Evolutionary conservation across 2,113 vertebrate genomes (phyloP).

Genomic region (Neodontobutis hainanensis): DNA sequence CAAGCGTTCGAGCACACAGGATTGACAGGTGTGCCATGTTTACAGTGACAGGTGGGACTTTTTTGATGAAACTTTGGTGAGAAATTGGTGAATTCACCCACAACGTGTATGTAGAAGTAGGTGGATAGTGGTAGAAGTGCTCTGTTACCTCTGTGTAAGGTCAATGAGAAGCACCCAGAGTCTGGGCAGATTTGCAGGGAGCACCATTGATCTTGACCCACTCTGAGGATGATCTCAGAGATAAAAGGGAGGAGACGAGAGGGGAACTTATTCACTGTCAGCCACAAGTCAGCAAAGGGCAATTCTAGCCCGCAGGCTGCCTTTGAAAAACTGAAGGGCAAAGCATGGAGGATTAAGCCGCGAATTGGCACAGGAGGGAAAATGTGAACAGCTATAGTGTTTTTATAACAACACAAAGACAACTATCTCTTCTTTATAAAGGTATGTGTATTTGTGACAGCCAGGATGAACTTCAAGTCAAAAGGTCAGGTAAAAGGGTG

Average conservation of each 20-base stretch:
- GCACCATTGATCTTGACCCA: constrained; percentile 81
- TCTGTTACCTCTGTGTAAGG: constrained; percentile 60
- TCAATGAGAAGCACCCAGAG: constrained; percentile 75
- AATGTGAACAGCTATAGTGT: constrained; percentile 52
- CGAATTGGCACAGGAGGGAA: constrained; percentile 44
- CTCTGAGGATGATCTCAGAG: constrained; percentile 76
- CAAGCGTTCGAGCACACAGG: too few species aligned
- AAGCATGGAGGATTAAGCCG: constrained; percentile 75
- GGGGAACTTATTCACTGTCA: constrained; percentile 79
- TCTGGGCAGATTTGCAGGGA: constrained; percentile 76
- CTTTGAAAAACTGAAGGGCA: constrained; percentile 80
- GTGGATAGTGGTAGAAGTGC: constrained; percentile 36
- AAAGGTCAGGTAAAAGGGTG: constrained; percentile 53
- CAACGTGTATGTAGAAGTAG: constrained; percentile 32
- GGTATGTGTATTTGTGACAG: constrained; percentile 42
- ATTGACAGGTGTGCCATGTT: background rate
- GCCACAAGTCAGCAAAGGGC: constrained; percentile 77
- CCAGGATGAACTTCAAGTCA: constrained; percentile 52
- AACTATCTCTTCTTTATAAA: constrained; percentile 21
- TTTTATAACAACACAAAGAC: constrained; percentile 64
- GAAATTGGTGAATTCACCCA: constrained; percentile 31
- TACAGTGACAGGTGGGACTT: background rate
- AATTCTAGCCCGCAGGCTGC: constrained; percentile 79
- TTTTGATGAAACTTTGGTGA: constrained; percentile 25
- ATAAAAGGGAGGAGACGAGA: constrained; percentile 78